These are phyloP conservation scores for Rhyacophila brunnea DNA, from an alignment of 1,140 invertebrate genomes.

Conservation along the genomic window DNA sequence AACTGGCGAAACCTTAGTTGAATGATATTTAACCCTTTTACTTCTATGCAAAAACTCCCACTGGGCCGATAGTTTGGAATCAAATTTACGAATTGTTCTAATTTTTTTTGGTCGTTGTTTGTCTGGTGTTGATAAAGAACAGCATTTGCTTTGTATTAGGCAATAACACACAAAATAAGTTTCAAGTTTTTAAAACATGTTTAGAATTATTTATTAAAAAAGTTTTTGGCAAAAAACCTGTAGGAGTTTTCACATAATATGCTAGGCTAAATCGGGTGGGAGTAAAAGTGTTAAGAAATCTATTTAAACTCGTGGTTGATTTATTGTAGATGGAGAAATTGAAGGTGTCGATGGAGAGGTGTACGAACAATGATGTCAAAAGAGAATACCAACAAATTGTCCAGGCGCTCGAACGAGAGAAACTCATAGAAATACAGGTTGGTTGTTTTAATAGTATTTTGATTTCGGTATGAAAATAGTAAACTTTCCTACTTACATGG, in stretches of 20 bases:
- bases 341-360: conserved; percentile 10
- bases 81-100: no score
- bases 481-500: neutral
- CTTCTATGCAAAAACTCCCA: no score
- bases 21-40: no score
- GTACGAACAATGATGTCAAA: conserved; percentile 10
- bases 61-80: no score
- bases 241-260: neutral
- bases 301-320: neutral
- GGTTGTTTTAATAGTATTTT: neutral
- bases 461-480: neutral
- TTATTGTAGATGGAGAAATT: conserved; percentile 25
- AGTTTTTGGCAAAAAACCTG: neutral
- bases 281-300: neutral
- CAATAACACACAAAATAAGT: no score
- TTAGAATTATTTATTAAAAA: neutral
- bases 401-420: conserved; percentile 15
- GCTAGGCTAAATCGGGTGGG: neutral
- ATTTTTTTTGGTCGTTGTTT: no score
- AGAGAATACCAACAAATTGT: conserved; percentile 23
- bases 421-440: conserved; percentile 13
- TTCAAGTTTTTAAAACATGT: no score
- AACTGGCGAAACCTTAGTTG: no score
- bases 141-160: no score
- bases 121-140: no score